Conservation (phyloP, 2,888 invertebrate species). For the Calliopum simillimum region DNA sequence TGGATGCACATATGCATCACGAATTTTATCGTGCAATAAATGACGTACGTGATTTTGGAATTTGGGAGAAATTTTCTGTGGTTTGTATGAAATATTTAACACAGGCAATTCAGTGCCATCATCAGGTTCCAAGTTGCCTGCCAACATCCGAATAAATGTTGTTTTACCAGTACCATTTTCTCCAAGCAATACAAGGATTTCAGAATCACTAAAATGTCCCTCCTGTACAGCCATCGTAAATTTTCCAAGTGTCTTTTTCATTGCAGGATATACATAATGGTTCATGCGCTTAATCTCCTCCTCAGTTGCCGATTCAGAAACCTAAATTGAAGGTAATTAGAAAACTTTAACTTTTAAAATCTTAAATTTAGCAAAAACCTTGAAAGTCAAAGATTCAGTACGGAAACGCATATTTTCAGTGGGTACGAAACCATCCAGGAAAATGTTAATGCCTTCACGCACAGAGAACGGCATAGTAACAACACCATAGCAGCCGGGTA, state of each 20-base stretch:
- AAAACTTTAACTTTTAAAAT: neutral
- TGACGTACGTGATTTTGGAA: conserved; percentile 93
- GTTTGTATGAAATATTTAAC: conserved; percentile 98
- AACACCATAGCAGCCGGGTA: conserved; percentile 98
- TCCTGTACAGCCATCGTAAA: conserved; percentile 84
- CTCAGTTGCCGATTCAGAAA: conserved; percentile 96
- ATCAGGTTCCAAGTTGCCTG: conserved; percentile 94
- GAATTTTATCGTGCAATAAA: conserved; percentile 94
- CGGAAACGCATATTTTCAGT: conserved; percentile 99
- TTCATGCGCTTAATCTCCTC: conserved; percentile 98
- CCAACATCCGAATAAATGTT: conserved; percentile 98
- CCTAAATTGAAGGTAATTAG: conserved; percentile 62
- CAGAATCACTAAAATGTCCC: conserved; percentile 98
- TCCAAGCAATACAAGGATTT: conserved; percentile 95
- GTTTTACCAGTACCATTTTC: conserved; percentile 99
- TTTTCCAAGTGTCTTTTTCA: conserved; percentile 82
- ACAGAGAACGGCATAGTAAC: conserved; percentile 99
- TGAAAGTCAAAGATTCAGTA: conserved; percentile 96
- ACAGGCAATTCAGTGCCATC: conserved; percentile 77
- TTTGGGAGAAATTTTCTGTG: conserved; percentile 99
- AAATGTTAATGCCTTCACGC: conserved; percentile 99
- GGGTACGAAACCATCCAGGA: conserved; percentile 98
- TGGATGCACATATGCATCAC: conserved; percentile 97
- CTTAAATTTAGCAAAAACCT: conserved; percentile 65
- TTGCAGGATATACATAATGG: conserved; percentile 94